Base-by-base conservation (phyloP, 1,140 invertebrate genomes). In the Oscheius sp. region DNA sequence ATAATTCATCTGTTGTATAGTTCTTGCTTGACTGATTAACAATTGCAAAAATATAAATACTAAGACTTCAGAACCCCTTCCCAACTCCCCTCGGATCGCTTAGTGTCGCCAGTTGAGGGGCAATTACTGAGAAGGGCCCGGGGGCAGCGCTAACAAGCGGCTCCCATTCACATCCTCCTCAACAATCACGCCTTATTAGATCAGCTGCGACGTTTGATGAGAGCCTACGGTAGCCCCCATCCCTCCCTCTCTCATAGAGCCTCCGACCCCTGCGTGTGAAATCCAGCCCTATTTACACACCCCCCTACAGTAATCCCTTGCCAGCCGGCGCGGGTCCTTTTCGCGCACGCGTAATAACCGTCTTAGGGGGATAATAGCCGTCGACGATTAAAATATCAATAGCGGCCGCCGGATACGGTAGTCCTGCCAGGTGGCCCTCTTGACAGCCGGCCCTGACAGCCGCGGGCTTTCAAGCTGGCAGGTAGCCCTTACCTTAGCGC, bases 181-280 rank as follows among this genome's bases (percentile, higher is more conserved):
- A 55, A 55, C 49, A 55, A 55, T 55, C 49, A 55, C 49, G 49
- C 49, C 49, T 55, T 55, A 55, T 55, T 55, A 55, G 49, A 55
- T 55, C 49, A 55, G 49, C 49, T 13, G 49, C 23, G 49, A 55
- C 49, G 49, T 55, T 55, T 55, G 49, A 55, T 55, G 49, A 55
- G 49, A 15, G 49, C 15, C 15, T 55, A 55, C 49, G 49, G 49
- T 55, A 55, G 49, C 7, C 7, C 10, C 38, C 10, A n/a, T 10
- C 10, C 7, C 7, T 10, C 38, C 10, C 10, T 10, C 10, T 42
- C 10, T n/a, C 38, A 42, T n/a, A n/a, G 28, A 26, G 7, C 7
- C 7, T 15, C 7, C 49, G 49, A 55, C 49, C 49, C 49, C n/a
- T n/a, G n/a, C n/a, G n/a, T n/a, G 49, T 55, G 49, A 55, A 55